Evolutionary conservation across 2,797 vertebrate genomes (phyloP).

Genomic region (Eulemur mongoz): DNA sequence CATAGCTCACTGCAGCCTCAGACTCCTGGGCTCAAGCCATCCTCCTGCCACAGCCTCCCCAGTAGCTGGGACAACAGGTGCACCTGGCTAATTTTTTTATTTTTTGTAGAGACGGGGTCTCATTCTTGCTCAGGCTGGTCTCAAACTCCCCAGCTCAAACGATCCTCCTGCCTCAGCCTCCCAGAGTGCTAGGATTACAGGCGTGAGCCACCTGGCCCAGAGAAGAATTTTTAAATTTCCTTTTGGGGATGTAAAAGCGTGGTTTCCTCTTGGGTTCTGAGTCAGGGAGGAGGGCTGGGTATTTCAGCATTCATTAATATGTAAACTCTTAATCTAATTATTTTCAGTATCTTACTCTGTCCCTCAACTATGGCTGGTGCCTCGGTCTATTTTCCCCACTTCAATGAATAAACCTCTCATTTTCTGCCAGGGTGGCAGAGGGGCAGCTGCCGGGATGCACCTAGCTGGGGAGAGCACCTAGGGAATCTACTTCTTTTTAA

Average conservation of each 20-base stretch:
- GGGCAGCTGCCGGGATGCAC: background rate
- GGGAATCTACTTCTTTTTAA: background rate
- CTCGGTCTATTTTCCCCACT: background rate
- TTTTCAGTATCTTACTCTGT: background rate
- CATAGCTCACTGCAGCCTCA: background rate
- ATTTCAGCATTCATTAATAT: background rate
- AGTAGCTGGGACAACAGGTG: background rate
- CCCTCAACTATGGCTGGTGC: background rate
- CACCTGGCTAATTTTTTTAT: background rate
- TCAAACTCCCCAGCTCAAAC: background rate
- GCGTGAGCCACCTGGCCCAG: background rate
- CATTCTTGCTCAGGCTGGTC: no score
- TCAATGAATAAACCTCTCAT: background rate
- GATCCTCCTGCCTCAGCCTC: background rate
- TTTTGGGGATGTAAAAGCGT: background rate
- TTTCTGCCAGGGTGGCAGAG: background rate
- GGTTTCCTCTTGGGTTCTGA: background rate
- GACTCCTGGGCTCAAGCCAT: background rate
- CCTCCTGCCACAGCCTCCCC: background rate
- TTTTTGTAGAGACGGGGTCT: background rate
- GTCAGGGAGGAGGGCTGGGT: background rate
- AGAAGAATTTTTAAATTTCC: background rate
- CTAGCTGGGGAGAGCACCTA: background rate
- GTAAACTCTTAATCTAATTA: background rate
- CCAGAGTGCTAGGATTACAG: background rate